Evolutionary conservation across 2,113 vertebrate species (phyloP), one percentile per base, ranked within the genome.

Genomic region (Melospiza melodia): DNA sequence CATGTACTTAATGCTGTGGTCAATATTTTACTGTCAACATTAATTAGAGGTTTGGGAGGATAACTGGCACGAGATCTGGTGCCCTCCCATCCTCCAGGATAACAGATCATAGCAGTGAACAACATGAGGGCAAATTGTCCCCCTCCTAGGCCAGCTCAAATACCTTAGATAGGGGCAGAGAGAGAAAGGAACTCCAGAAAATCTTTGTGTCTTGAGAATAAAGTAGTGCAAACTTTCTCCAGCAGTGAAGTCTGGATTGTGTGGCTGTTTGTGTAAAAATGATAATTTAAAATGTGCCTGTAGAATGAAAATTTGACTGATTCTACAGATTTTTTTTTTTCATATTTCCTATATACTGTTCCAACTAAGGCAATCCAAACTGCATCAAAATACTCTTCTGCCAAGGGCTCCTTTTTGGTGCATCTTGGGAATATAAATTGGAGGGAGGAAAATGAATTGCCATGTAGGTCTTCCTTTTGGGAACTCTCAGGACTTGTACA

Each of bases 1-100:
- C 66, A 12, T 59, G 35, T 28, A 58, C 35, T 71, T 82, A 84
- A 46, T 66, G 43, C 71, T 35, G 55, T 63, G 44, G 62, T 68
- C 68, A 51, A 59, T 93, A 88, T 90, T 95, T 94, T 89, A 66
- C 83, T 93, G 76, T 94, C 90, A 93, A 17, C 43, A 33, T 90
- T 75, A 86, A 84, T 94, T 87, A 89, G 83, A 93, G 71, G 67
- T 67, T 74, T 89, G 65, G 80, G 80, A 78, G 86, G 49, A 49
- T 59, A 51, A 44, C 81, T 93, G 89, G 81, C 59, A 63, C n/a
- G 57, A 24, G 77, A 48, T 76, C 16, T 92, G 73, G 63, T 76
- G 39, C 24, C 66, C 48, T 90, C 84, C 80, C 4, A 0, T 90
- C 84, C 72, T 54, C 0, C 0, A 52, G 63, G 28, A 69, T 48